These are phyloP conservation scores for Megaceryle torquata DNA, from an alignment of 2,113 vertebrate genomes.

Conservation along the genomic window DNA sequence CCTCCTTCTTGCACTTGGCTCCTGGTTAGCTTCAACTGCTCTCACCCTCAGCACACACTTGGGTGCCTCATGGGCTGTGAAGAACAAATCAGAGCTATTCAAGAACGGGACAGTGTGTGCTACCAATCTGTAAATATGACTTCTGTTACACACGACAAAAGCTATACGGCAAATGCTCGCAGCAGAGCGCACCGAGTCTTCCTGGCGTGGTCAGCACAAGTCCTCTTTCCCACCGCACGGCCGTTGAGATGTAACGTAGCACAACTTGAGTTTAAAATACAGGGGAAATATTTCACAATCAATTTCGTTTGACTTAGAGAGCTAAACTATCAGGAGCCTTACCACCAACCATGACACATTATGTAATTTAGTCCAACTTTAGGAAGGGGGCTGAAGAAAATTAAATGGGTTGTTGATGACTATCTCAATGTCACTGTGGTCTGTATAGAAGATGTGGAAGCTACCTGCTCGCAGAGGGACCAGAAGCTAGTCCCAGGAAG, in stretches of 20 bases:
- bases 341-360: not conserved
- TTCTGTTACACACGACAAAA: not conserved
- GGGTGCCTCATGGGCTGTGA: not conserved
- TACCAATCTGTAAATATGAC: not conserved
- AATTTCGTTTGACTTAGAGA: not conserved
- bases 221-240: not conserved
- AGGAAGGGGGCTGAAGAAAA: not conserved
- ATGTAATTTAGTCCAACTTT: not conserved
- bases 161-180: not conserved
- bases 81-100: not conserved
- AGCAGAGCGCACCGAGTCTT: fast-evolving
- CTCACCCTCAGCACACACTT: not conserved
- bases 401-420: not conserved
- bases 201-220: fast-evolving
- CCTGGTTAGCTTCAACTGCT: not conserved
- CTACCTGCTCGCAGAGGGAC: not conserved
- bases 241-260: fast-evolving
- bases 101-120: not conserved
- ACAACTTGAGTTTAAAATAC: not conserved
- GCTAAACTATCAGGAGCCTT: not conserved
- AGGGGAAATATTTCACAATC: not conserved
- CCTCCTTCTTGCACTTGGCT: not conserved
- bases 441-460: not conserved
- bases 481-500: not conserved
- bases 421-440: not conserved